A percentile compares a stretch with the other conserved stretches of the same genome.
Evolutionary conservation across 2,797 vertebrate genomes (phyloP).

Genomic region (Poecile montanus): DNA sequence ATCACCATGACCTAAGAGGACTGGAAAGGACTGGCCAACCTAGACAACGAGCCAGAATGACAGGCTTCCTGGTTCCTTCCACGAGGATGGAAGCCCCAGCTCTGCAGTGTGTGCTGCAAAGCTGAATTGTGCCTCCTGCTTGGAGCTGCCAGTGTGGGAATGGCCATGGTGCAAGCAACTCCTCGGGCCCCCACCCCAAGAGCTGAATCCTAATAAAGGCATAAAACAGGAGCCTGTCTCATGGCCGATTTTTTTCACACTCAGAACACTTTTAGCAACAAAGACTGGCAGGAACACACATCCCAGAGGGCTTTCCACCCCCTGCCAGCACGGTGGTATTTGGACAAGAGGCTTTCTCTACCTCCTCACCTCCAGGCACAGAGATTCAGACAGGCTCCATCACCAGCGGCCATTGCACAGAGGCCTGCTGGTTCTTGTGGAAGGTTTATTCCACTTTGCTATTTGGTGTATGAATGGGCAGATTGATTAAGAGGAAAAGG

Average conservation of each 20-base stretch:
- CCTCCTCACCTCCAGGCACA: not conserved
- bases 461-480: not conserved
- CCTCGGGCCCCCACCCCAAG: too few species aligned
- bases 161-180: too few species aligned
- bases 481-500: not conserved
- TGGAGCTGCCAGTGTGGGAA: too few species aligned
- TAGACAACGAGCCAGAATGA: too few species aligned
- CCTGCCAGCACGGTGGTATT: not conserved
- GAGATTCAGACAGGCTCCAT: not conserved
- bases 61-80: too few species aligned
- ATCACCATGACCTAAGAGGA: too few species aligned
- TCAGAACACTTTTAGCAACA: not conserved
- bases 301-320: not conserved
- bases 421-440: not conserved
- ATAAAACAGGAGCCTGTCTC: too few species aligned
- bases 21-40: too few species aligned
- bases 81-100: too few species aligned
- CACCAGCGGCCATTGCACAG: not conserved
- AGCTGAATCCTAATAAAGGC: too few species aligned
- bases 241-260: fast-evolving
- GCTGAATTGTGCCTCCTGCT: too few species aligned
- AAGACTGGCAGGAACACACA: not conserved
- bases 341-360: not conserved
- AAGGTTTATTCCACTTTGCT: not conserved
- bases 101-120: too few species aligned